Conservation (phyloP, 2,113 vertebrate species). For the Xiphophorus couchianus region DNA sequence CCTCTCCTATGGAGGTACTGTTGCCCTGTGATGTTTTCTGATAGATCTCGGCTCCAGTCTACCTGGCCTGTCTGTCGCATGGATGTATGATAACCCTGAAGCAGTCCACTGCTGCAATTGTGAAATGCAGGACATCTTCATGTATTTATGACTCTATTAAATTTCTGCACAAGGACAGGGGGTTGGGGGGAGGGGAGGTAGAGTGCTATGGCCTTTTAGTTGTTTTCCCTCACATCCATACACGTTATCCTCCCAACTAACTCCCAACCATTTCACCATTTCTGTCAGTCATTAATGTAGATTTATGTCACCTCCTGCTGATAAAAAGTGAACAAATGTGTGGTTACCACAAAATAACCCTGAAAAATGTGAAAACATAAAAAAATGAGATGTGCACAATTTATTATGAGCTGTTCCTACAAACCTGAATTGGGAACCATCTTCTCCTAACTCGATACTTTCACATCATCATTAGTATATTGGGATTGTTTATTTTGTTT, state of each 20-base stretch:
- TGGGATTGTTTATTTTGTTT: not conserved
- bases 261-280: conserved; percentile 22
- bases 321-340: conserved; percentile 48
- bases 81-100: conserved; percentile 70
- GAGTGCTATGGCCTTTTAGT: conserved; percentile 21
- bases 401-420: not conserved
- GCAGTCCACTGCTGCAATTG: conserved; percentile 55
- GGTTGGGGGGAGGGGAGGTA: not conserved
- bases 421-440: not conserved
- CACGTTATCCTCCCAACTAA: not conserved
- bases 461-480: not conserved
- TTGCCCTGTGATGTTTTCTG: conserved; percentile 9
- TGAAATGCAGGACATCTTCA: conserved; percentile 45
- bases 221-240: conserved; percentile 6
- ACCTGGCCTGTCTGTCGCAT: conserved; percentile 31
- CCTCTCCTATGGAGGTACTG: not conserved
- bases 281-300: conserved; percentile 55
- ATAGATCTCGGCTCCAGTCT: conserved; percentile 14
- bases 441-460: not conserved
- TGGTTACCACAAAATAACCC: conserved; percentile 24
- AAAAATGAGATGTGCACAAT: conserved; percentile 20
- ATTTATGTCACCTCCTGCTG: conserved; percentile 62
- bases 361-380: conserved; percentile 18
- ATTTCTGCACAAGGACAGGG: conserved; percentile 72
- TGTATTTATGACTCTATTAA: conserved; percentile 79